phyloP scores from a whole-genome alignment of 2,797 vertebrate species.

The Iguana delicatissima region DNA sequence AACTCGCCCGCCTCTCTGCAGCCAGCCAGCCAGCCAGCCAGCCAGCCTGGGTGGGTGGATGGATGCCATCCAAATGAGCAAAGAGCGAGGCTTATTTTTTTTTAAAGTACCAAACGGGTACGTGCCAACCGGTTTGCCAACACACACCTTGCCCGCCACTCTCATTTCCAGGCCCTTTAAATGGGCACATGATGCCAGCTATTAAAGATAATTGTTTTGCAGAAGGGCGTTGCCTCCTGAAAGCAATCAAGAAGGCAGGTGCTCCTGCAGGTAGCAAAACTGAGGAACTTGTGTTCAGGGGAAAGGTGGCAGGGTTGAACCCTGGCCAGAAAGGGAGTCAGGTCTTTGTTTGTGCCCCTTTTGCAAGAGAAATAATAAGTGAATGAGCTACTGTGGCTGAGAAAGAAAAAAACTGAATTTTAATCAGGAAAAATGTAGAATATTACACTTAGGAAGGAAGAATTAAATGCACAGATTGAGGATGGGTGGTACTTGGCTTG shows the following conservation, averaged over 20 bases:
- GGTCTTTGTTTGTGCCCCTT: not conserved
- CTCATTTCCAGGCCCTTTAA: slow-evolving; percentile 46
- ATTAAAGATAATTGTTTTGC: slow-evolving; percentile 22
- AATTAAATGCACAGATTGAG: too few relatives aligned
- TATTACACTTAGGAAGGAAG: too few relatives aligned
- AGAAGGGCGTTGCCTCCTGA: not conserved
- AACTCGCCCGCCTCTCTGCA: not conserved
- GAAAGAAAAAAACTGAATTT: not conserved
- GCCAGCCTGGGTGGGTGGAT: not conserved
- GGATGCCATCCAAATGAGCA: not conserved
- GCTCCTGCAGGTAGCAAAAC: not conserved
- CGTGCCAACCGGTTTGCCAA: slow-evolving; percentile 3
- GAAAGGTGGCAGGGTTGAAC: not conserved
- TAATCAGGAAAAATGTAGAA: too few relatives aligned
- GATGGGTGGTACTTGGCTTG: too few relatives aligned
- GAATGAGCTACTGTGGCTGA: not conserved
- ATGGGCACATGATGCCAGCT: not conserved
- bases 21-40: not conserved
- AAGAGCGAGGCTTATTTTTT: not conserved
- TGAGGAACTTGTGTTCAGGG: not conserved
- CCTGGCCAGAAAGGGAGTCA: not conserved
- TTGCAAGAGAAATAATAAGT: not conserved
- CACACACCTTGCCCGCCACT: not conserved
- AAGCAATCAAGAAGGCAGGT: not conserved
- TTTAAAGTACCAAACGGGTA: not conserved